phyloP scores from a whole-genome alignment of 2,797 vertebrate species.

The Hyperoplus lanceolatus region DNA sequence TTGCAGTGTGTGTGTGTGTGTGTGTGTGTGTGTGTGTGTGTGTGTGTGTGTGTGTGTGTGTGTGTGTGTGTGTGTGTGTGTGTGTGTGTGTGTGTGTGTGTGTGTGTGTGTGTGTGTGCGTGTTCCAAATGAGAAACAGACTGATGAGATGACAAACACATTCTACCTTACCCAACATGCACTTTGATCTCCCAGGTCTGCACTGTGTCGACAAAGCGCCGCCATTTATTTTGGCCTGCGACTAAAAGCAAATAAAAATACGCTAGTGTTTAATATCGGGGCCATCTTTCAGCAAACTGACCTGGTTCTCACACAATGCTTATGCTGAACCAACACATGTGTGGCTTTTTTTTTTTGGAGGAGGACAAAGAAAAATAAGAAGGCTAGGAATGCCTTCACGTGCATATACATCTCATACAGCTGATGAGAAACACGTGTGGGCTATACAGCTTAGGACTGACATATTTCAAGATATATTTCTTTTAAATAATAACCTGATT shows the following conservation, averaged over 20 bases:
- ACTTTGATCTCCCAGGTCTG: slow-evolving; percentile 47
- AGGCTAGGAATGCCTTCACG: slow-evolving; percentile 46
- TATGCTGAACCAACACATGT: slow-evolving; percentile 19
- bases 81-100: neutral
- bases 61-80: slow-evolving; percentile 1
- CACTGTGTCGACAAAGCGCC: slow-evolving; percentile 17
- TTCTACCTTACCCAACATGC: slow-evolving; percentile 3
- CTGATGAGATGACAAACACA: slow-evolving; percentile 34
- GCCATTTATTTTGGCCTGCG: slow-evolving; percentile 47
- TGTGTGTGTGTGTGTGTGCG: slow-evolving; percentile 23
- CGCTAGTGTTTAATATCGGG: slow-evolving; percentile 38
- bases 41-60: slow-evolving; percentile 30
- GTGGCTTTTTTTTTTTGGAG: neutral
- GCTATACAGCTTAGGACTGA: slow-evolving; percentile 20
- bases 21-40: too few relatives aligned
- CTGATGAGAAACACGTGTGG: slow-evolving; percentile 76
- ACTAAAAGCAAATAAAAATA: slow-evolving; percentile 45
- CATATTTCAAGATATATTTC: neutral
- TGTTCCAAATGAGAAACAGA: slow-evolving; percentile 54
- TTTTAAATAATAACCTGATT: slow-evolving; percentile 25
- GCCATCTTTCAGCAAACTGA: slow-evolving; percentile 31
- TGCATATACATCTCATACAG: slow-evolving; percentile 45
- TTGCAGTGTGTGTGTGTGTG: neutral
- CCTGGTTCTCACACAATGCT: slow-evolving; percentile 22
- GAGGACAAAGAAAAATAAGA: slow-evolving; percentile 8